Evolutionary conservation across 2,797 vertebrate species (phyloP).

Genomic region (Ceyx erithaca): DNA sequence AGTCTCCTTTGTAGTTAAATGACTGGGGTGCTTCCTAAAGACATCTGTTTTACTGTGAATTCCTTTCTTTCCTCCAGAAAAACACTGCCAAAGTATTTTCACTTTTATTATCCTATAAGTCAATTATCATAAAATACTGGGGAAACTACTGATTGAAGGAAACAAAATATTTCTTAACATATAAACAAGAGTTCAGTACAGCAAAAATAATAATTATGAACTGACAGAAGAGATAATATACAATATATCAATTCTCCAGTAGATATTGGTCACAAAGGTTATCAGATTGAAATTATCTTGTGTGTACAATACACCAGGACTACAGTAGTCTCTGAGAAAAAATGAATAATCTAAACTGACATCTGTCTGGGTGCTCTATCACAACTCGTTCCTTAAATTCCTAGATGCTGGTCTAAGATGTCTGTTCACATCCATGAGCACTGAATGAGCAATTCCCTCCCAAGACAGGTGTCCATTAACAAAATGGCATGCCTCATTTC

Average conservation of each 20-base stretch:
- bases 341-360: conserved; percentile 50
- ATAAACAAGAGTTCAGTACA: background rate
- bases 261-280: background rate
- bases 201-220: background rate
- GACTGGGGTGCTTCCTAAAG: background rate
- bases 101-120: background rate
- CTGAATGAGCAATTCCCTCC: conserved; percentile 37
- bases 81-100: background rate
- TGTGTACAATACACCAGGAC: background rate
- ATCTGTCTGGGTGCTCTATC: conserved; percentile 32
- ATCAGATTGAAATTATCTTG: background rate
- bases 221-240: background rate
- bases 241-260: background rate
- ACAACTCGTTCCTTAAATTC: conserved; percentile 37
- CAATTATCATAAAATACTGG: background rate
- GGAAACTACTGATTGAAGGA: background rate
- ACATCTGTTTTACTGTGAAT: background rate
- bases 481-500: conserved; percentile 52
- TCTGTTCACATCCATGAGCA: conserved; percentile 27
- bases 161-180: background rate
- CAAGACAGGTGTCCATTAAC: conserved; percentile 48
- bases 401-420: conserved; percentile 15
- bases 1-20: background rate
- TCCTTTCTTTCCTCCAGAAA: background rate
- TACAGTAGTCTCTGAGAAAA: conserved; percentile 1